Evolutionary conservation across 35 echinoderm and acorn worm species (phyloP), one percentile per base, ranked within the genome.

Genomic region (Amphiura filiformis): DNA sequence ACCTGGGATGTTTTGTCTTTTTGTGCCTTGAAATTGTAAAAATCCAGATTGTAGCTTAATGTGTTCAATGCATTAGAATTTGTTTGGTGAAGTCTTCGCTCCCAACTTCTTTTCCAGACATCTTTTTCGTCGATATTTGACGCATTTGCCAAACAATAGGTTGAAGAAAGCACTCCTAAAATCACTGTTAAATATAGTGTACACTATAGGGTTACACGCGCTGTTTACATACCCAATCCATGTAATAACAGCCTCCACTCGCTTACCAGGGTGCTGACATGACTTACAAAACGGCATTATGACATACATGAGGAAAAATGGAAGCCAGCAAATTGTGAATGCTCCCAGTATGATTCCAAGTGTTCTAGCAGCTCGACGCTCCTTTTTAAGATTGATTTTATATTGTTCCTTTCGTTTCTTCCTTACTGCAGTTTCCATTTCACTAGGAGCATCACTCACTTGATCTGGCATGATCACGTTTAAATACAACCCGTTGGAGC

Each of bases 181-280:
- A 57, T 93, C 91, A 32, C 39, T 20, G 75, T 82, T 93, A 38
- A 93, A 88, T 23, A 93, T 80, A 17, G 77, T 86, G 80, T 93
- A 93, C 36, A 93, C 78, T 32, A 87, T 88, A 77, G 91, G 91
- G 40, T 93, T 93, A 0, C 88, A 36, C 1, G 86, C 56, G 0
- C 86, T 88, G 47, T 93, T 93, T 30, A 93, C 9, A 86, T 93
- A 93, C 3, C 86, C 91, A 32, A 93, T n/a, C 91, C 91, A 93
- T 32, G 82, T 83, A 18, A 86, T 83, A 37, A 80, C 86, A 31
- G 88, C 86, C 37, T 93, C 88, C 37, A 93, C 57, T 61, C 61
- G 65, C 79, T 44, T n/a, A 31, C 30, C 0, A 57, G 86, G 38
- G 88, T 36, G 37, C 85, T 78, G 47, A 38, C 47, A 92, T 82